Conservation (phyloP, 2,888 invertebrate species). For the Xestia c-nigrum region DNA sequence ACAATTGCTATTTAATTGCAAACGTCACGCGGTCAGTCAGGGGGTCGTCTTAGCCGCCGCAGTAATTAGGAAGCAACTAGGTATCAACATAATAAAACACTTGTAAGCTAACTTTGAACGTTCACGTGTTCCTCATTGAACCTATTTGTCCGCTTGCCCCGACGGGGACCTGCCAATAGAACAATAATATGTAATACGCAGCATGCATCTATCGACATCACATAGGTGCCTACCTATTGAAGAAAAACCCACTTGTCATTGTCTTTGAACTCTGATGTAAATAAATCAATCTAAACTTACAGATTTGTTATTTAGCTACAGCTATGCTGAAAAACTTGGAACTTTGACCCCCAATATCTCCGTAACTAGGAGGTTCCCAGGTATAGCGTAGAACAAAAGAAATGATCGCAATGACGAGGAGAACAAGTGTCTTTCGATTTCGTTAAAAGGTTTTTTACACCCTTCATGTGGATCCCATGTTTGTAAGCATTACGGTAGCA, state of each 20-base stretch:
- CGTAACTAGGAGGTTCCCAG: too few species aligned
- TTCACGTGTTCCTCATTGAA: constrained; percentile 30
- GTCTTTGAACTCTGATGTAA: neutral
- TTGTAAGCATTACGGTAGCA: too few species aligned
- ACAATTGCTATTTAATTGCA: too few species aligned
- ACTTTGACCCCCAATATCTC: too few species aligned
- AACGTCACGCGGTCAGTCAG: neutral
- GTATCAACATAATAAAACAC: neutral
- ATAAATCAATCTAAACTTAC: constrained; percentile 14
- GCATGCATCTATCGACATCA: constrained; percentile 7
- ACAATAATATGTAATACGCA: constrained; percentile 7
- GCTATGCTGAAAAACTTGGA: too few species aligned
- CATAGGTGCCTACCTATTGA: constrained; percentile 22
- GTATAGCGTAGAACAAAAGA: too few species aligned
- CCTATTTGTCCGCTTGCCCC: neutral
- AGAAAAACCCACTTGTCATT: constrained; percentile 12
- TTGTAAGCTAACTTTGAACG: neutral
- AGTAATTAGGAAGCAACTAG: neutral
- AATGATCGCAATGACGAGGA: too few species aligned
- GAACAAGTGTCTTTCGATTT: too few species aligned
- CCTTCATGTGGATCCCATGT: too few species aligned
- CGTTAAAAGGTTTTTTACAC: too few species aligned
- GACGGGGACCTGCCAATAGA: constrained; percentile 19
- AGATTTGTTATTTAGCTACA: neutral
- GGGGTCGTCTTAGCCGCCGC: neutral